These are phyloP conservation scores for Teleopsis dalmanni DNA, from an alignment of 1,140 invertebrate species.

Conservation along the genomic window DNA sequence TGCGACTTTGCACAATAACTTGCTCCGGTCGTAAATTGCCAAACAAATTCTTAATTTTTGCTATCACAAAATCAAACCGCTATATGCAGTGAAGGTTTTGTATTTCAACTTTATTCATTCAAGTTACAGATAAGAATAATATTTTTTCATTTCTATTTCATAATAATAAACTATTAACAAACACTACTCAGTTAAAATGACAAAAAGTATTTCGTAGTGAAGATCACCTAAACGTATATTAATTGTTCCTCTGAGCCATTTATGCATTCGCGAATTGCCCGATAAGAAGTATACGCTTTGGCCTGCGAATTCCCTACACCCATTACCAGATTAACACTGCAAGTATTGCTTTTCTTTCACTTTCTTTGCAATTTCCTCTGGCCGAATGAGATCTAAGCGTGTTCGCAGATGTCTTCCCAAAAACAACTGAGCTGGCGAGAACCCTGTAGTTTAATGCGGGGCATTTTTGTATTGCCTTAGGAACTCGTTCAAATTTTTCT, in stretches of 20 bases:
- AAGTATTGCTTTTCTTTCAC: background rate
- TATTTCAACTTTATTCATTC: too few relatives aligned
- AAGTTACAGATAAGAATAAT: too few relatives aligned
- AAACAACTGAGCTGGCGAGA: background rate
- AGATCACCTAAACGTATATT: background rate
- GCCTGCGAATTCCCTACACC: background rate
- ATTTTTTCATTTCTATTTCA: too few relatives aligned
- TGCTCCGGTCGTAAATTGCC: too few relatives aligned
- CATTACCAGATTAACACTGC: background rate
- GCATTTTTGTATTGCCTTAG: background rate
- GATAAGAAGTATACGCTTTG: background rate
- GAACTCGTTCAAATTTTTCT: conserved; percentile 1
- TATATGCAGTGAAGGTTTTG: too few relatives aligned
- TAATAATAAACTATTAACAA: too few relatives aligned
- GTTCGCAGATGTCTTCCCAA: background rate
- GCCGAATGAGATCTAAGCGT: background rate
- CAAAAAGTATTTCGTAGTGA: background rate
- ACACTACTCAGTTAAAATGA: too few relatives aligned
- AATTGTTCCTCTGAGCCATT: background rate
- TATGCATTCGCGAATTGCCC: background rate
- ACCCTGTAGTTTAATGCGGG: background rate
- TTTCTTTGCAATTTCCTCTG: background rate
- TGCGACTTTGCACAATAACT: too few relatives aligned
- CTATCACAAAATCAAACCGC: too few relatives aligned
- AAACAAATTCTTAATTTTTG: too few relatives aligned